Percentiles rank a stretch among this genome's conserved stretches.
Conservation (phyloP, 2,888 invertebrate genomes). For the Tineola bisselliella region DNA sequence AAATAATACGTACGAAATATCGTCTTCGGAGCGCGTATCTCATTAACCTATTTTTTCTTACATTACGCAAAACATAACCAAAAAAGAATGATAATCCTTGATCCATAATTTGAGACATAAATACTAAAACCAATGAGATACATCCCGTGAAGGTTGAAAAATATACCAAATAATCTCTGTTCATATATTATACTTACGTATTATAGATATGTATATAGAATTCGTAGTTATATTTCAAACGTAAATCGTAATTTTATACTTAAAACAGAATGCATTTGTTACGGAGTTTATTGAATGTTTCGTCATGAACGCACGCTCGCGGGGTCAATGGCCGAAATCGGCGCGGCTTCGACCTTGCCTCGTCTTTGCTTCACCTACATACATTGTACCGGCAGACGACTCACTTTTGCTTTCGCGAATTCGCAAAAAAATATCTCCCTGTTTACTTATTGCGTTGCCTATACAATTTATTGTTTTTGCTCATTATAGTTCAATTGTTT, state of each 20-base stretch:
- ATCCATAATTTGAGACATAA: neutral
- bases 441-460: neutral
- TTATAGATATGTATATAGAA: too few species aligned
- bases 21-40: neutral
- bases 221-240: neutral
- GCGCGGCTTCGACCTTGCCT: slow-evolving; percentile 64
- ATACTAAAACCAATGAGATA: neutral
- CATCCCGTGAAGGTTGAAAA: neutral
- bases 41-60: neutral
- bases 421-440: slow-evolving; percentile 44
- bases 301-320: slow-evolving; percentile 22
- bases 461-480: neutral
- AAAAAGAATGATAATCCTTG: neutral
- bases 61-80: neutral
- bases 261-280: neutral
- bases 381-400: slow-evolving; percentile 31
- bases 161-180: too few species aligned
- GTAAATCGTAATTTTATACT: neutral
- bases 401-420: slow-evolving; percentile 64
- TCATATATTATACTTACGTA: too few species aligned
- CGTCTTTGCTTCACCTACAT: slow-evolving; percentile 60
- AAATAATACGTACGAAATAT: neutral
- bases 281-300: slow-evolving; percentile 6
- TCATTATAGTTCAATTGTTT: neutral
- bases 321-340: slow-evolving; percentile 62